phyloP scores from a whole-genome alignment of 2,888 invertebrate species.

The Shargacucullia verbasci region DNA sequence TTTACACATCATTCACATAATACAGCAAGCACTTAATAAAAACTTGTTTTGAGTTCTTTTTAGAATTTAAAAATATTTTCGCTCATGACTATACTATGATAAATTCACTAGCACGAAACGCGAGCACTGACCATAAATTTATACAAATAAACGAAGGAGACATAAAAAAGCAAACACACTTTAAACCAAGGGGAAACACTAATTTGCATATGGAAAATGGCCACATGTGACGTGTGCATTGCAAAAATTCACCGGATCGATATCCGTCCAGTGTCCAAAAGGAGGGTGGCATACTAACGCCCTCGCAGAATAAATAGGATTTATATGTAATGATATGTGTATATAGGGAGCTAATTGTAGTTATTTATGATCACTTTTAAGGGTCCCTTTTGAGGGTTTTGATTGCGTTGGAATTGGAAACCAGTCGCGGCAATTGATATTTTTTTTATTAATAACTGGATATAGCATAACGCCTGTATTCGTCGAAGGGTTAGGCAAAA shows the following conservation, averaged over 20 bases:
- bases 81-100: conserved; percentile 35
- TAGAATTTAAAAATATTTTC: background rate
- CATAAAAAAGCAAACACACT: conserved; percentile 85
- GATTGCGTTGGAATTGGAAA: conserved; percentile 12
- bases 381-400: conserved; percentile 24
- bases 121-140: conserved; percentile 41
- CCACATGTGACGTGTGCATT: conserved; percentile 75
- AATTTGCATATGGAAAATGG: conserved; percentile 86
- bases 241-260: conserved; percentile 62
- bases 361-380: conserved; percentile 43
- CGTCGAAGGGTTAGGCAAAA: too few species aligned
- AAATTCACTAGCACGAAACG: conserved; percentile 39
- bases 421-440: background rate
- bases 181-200: conserved; percentile 80
- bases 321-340: conserved; percentile 55
- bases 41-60: too few species aligned
- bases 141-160: conserved; percentile 61
- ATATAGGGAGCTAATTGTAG: conserved; percentile 45
- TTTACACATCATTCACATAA: too few species aligned
- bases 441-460: too few species aligned
- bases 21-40: too few species aligned
- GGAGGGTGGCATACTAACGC: conserved; percentile 48
- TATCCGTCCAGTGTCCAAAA: conserved; percentile 53
- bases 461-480: too few species aligned
- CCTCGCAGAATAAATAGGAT: conserved; percentile 52